Conservation (phyloP, 2,888 invertebrate genomes). For the Orthonychiurus folsomi region DNA sequence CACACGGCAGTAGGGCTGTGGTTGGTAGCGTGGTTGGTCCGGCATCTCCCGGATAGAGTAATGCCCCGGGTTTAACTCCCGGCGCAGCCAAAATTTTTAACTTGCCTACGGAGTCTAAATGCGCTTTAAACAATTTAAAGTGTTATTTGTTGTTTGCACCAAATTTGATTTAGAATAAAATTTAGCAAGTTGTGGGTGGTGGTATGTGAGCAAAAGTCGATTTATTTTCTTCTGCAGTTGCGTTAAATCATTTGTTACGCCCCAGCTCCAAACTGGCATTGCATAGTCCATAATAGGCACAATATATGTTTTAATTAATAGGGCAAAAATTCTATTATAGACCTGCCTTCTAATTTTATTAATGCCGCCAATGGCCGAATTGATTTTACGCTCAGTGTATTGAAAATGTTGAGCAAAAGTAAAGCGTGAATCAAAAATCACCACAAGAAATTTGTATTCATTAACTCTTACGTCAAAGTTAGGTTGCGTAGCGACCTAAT, state of each 20-base stretch:
- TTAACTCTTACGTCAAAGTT: too few species aligned
- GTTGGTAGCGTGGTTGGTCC: too few species aligned
- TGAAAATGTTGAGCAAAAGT: constrained; percentile 12
- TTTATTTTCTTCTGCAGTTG: not conserved
- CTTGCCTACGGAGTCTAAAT: too few species aligned
- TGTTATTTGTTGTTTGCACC: not conserved
- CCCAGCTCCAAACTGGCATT: constrained; percentile 12
- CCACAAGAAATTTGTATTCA: constrained; percentile 16
- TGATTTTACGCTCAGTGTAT: constrained; percentile 5
- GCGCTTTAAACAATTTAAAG: too few species aligned
- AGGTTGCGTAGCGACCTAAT: too few species aligned
- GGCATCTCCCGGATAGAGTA: too few species aligned
- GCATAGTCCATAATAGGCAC: constrained; percentile 12
- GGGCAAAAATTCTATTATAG: constrained; percentile 11
- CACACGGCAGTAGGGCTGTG: too few species aligned
- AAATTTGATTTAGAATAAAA: not conserved
- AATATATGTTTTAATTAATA: constrained; percentile 11
- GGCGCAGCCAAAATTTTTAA: too few species aligned
- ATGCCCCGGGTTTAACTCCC: too few species aligned
- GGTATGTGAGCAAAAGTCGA: not conserved
- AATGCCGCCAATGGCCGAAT: constrained; percentile 10
- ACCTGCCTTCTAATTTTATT: constrained; percentile 12
- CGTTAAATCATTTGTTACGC: not conserved
- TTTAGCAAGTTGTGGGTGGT: not conserved
- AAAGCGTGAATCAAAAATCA: constrained; percentile 10